Conservation (phyloP, 2,113 vertebrate genomes). For the Aythya baeri region DNA sequence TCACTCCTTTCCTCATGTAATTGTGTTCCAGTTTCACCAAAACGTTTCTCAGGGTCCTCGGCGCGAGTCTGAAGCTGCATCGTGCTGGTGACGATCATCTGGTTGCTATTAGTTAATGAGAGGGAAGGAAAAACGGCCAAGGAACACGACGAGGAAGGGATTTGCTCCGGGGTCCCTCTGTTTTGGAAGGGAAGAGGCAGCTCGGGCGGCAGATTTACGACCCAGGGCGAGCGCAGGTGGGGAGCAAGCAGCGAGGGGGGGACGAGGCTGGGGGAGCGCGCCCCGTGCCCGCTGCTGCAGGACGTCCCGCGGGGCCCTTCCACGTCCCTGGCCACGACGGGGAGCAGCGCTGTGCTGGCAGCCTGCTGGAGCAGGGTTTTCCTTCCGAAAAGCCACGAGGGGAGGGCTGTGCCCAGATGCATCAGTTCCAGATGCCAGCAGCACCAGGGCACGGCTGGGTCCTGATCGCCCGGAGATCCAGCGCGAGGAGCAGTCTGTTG, state of each 20-base stretch:
- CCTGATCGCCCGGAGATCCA: neutral
- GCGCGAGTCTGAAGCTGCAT: accelerated
- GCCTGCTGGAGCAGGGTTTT: accelerated
- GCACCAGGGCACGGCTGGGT: accelerated
- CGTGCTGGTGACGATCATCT: accelerated
- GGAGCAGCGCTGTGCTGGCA: neutral
- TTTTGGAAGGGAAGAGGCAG: neutral
- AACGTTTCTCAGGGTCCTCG: accelerated
- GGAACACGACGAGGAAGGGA: neutral
- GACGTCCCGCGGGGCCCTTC: no score
- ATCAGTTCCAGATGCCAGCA: neutral
- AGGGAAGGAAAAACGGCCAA: neutral
- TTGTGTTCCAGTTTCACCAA: neutral
- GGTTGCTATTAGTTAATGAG: neutral
- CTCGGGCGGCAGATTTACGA: accelerated
- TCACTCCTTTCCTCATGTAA: accelerated
- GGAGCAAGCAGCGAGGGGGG: neutral
- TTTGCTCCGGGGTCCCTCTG: neutral
- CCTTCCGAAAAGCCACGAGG: neutral
- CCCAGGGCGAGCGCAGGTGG: accelerated
- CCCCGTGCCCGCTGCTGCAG: no score
- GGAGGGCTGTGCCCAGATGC: neutral
- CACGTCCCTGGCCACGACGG: accelerated
- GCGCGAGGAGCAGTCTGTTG: accelerated
- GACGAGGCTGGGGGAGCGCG: neutral